phyloP scores from a whole-genome alignment of 2,113 vertebrate species.

The Trematomus loennbergii region DNA sequence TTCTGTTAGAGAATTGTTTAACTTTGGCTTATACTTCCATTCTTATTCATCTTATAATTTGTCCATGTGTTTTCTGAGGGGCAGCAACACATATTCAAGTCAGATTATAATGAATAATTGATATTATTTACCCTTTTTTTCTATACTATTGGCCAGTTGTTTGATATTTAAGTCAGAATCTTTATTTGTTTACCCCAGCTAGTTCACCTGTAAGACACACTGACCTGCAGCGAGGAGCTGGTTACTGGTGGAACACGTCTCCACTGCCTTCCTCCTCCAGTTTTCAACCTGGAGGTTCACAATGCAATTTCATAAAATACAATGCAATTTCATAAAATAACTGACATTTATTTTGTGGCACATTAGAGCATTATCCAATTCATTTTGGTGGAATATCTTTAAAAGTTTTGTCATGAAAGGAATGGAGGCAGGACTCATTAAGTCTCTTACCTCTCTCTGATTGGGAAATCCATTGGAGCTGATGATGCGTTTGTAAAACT shows the following conservation, averaged over 20 bases:
- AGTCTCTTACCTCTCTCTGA: slow-evolving; percentile 86
- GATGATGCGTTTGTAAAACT: slow-evolving; percentile 91
- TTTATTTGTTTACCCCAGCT: slow-evolving; percentile 85
- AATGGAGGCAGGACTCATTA: neutral
- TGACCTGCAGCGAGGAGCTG: slow-evolving; percentile 89
- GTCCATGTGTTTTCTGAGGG: slow-evolving; percentile 14
- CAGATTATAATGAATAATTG: slow-evolving; percentile 25
- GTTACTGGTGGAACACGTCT: slow-evolving; percentile 89
- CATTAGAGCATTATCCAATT: neutral
- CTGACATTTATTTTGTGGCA: neutral
- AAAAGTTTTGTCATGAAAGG: neutral
- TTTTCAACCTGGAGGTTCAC: slow-evolving; percentile 85
- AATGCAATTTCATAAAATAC: slow-evolving; percentile 3
- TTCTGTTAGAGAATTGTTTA: slow-evolving; percentile 51
- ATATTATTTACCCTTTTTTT: neutral
- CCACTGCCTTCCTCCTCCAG: slow-evolving; percentile 88
- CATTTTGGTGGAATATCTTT: neutral
- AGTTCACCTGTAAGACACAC: slow-evolving; percentile 62
- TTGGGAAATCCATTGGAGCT: slow-evolving; percentile 92
- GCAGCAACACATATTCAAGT: slow-evolving; percentile 23
- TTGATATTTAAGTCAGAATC: slow-evolving; percentile 62
- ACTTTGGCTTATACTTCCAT: slow-evolving; percentile 37
- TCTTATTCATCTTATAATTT: slow-evolving; percentile 10
- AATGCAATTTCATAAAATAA: slow-evolving; percentile 8
- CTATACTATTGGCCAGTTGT: neutral